These are phyloP conservation scores for Ibycter americanus DNA, from an alignment of 2,797 vertebrate species.

Conservation along the genomic window DNA sequence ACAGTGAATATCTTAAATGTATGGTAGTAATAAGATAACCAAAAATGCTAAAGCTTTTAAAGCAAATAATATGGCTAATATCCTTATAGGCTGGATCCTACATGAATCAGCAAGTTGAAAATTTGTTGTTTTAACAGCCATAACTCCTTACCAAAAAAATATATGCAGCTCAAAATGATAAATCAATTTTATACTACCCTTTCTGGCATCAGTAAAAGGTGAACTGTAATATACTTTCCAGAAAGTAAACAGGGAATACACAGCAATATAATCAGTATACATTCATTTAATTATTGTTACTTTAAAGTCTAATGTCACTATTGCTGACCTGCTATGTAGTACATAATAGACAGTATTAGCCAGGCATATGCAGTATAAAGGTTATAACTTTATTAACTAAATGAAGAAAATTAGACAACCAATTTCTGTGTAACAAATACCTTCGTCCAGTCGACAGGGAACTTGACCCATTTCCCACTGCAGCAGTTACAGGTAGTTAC, in stretches of 20 bases:
- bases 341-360: not conserved
- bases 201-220: not conserved
- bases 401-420: not conserved
- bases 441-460: constrained; percentile 66
- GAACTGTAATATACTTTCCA: not conserved
- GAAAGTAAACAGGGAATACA: not conserved
- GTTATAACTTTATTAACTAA: not conserved
- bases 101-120: not conserved
- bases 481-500: constrained; percentile 55
- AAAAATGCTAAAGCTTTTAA: not conserved
- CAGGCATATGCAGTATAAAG: not conserved
- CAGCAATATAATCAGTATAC: not conserved
- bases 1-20: not conserved
- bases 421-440: constrained; percentile 47
- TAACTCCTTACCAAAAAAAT: not conserved
- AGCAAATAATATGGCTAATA: not conserved
- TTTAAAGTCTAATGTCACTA: constrained; percentile 11
- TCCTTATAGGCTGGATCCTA: not conserved
- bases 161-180: not conserved
- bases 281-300: not conserved
- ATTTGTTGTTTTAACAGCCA: not conserved
- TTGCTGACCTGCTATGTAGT: not conserved
- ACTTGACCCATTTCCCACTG: constrained; percentile 68
- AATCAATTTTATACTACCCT: not conserved
- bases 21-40: not conserved